Evolutionary conservation across 1,140 invertebrate species (phyloP), one percentile per base, ranked within the genome.

Genomic region (Pseudoatta argentina): DNA sequence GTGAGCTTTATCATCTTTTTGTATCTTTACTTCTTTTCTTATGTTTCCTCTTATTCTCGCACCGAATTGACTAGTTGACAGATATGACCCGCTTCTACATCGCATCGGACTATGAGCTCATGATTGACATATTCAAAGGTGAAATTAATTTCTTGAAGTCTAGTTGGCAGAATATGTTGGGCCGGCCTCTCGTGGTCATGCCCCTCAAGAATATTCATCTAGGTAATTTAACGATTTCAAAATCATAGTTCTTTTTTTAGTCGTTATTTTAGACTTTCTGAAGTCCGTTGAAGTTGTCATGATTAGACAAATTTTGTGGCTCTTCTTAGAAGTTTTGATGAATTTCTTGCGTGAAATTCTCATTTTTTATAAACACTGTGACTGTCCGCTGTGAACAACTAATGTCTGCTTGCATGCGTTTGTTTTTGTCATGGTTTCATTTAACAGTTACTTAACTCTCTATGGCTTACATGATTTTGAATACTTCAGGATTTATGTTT

Each of bases 131-230:
- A 95, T 98, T 99, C 96, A 99, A 98, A 96, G 98, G 98, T 92
- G 98, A 99, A 96, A 97, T 99, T 93, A 98, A 98, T 97, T 99
- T 99, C 96, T 97, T 99, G 95, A 99, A 99, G 96, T 98, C 98
- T 90, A 98, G 97, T 94, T 99, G 98, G 98, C 98, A 98, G 96
- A 98, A 98, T 96, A 98, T 98, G 95, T 97, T 98, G 94, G 98
- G 98, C 89, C 96, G 98, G 93, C 98, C 98, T 76, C 96, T 98
- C 92, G 97, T 99, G 94, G 98, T 98, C 88, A 97, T 99, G 95
- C 97, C 98, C 92, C 96, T 99, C 95, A 97, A 97, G 96, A 97
- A 97, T 95, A 96, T 98, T 94, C 98, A 99, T 95, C 96, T 99
- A 98, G 98, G 98, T 99, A 89, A 93, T 86, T 86, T 82, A 87